Evolutionary conservation across 2,888 invertebrate genomes (phyloP).

Genomic region (Hedychridium roseum): DNA sequence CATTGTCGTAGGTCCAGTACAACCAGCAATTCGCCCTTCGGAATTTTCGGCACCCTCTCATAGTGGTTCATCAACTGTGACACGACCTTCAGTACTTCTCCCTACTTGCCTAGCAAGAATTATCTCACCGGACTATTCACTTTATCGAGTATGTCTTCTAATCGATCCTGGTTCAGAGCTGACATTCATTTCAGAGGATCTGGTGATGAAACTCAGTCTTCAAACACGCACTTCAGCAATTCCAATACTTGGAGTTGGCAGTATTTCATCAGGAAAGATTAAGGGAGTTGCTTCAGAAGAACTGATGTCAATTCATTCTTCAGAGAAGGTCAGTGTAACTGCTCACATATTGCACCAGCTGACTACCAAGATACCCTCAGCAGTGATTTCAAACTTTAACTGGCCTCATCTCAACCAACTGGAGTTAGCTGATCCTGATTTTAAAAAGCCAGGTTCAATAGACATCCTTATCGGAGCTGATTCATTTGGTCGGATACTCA

Average conservation of each 20-base stretch:
- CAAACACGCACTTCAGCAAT: background rate
- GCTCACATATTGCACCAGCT: background rate
- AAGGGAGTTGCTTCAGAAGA: background rate
- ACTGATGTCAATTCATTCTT: background rate
- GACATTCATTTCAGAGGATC: background rate
- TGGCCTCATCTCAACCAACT: background rate
- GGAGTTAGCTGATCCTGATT: slow-evolving; percentile 1
- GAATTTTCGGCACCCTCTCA: too few relatives aligned
- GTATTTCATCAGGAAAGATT: background rate
- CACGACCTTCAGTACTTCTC: too few relatives aligned
- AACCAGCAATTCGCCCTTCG: too few relatives aligned
- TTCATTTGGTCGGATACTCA: too few relatives aligned
- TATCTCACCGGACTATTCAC: too few relatives aligned
- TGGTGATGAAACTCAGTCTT: background rate
- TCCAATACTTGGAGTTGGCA: slow-evolving; percentile 2
- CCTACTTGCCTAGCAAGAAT: too few relatives aligned
- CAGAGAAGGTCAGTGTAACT: background rate
- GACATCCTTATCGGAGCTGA: slow-evolving; percentile 6
- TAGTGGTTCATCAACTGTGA: too few relatives aligned
- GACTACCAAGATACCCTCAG: background rate
- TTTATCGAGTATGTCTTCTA: slow-evolving; percentile 3
- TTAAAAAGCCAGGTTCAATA: background rate
- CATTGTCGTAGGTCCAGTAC: too few relatives aligned
- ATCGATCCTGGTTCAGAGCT: slow-evolving; percentile 10
- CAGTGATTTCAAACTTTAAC: background rate